Conservation (phyloP, 1,140 invertebrate species). For the Aphaenogaster floridana region DNA sequence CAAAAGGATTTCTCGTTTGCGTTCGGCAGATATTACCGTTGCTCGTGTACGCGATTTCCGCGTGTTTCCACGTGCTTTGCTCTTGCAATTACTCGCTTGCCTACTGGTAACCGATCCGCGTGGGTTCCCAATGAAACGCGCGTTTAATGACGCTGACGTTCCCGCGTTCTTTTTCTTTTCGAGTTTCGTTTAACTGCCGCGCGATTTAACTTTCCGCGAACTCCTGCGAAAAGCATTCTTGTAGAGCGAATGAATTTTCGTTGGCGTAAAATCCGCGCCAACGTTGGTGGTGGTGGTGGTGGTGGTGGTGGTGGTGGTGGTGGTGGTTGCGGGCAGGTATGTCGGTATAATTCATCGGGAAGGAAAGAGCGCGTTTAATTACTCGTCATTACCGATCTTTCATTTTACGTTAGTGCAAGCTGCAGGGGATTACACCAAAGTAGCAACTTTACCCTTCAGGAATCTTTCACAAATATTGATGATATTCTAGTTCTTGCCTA, state of each 20-base stretch:
- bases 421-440: constrained; percentile 16
- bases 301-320: not conserved
- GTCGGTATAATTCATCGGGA: constrained; percentile 17
- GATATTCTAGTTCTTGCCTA: not conserved
- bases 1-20: constrained; percentile 42
- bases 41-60: constrained; percentile 29
- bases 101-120: constrained; percentile 22
- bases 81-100: constrained; percentile 20
- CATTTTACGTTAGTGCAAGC: constrained; percentile 5
- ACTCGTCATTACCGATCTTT: constrained; percentile 21
- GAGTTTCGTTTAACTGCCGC: constrained; percentile 47
- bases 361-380: constrained; percentile 17
- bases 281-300: not conserved
- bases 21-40: constrained; percentile 49
- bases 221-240: constrained; percentile 8
- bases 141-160: constrained; percentile 44
- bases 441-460: not conserved
- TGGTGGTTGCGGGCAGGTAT: not conserved
- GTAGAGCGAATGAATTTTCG: constrained; percentile 34
- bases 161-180: constrained; percentile 2
- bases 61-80: constrained; percentile 13
- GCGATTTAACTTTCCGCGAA: constrained; percentile 37
- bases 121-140: constrained; percentile 15
- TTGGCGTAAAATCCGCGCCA: not conserved
- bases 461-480: constrained; percentile 8